These are phyloP conservation scores for Pseudolaguvia tuberculata DNA, from an alignment of 2,113 vertebrate species.

Conservation along the genomic window DNA sequence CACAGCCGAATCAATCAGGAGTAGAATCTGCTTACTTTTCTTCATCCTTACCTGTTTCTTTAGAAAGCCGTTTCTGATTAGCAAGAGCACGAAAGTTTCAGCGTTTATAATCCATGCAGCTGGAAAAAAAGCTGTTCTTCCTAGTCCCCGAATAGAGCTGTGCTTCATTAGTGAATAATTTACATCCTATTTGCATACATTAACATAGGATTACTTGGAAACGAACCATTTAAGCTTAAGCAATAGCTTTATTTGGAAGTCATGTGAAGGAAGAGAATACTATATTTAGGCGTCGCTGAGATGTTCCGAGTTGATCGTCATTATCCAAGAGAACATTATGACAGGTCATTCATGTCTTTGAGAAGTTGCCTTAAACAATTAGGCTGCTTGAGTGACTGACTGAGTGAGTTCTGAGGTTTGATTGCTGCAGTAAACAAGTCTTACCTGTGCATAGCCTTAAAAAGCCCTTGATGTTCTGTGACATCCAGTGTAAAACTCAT, in stretches of 20 bases:
- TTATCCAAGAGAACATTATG: background rate
- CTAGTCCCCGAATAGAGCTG: conserved; percentile 2
- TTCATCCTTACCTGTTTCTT: conserved; percentile 24
- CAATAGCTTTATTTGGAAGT: conserved; percentile 14
- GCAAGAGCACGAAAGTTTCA: background rate
- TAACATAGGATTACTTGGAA: conserved; percentile 28
- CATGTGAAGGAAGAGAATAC: background rate
- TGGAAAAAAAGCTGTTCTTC: conserved; percentile 29
- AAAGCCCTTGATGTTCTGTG: conserved; percentile 6
- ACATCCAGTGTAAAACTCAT: background rate
- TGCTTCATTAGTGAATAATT: conserved; percentile 47
- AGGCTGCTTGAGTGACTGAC: conserved; percentile 18
- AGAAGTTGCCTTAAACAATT: conserved; percentile 11
- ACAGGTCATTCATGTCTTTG: conserved; percentile 31
- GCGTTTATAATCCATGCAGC: conserved; percentile 7
- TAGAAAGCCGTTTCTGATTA: conserved; percentile 36
- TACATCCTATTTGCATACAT: conserved; percentile 48
- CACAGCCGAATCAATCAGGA: conserved; percentile 26
- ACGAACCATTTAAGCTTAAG: conserved; percentile 17
- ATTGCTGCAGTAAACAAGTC: conserved; percentile 30
- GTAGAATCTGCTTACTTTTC: conserved; percentile 10
- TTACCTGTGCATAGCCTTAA: background rate
- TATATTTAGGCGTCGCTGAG: background rate
- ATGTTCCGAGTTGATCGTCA: background rate
- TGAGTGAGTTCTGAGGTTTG: background rate